Conservation (phyloP, 2,113 vertebrate species). For the Columbina picui region DNA sequence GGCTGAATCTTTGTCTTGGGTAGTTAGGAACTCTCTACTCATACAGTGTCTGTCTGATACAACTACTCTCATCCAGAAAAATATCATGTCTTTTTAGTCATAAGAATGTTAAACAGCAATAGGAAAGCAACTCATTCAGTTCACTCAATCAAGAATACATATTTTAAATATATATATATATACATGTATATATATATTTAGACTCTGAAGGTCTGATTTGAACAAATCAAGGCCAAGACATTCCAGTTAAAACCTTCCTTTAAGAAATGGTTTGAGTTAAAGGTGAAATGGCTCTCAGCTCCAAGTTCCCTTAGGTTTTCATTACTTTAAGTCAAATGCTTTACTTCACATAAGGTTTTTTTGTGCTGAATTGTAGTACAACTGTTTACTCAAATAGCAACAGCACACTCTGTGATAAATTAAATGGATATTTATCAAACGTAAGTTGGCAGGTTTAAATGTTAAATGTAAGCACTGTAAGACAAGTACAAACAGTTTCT, state of each 20-base stretch:
- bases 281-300: neutral
- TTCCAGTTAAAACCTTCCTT: neutral
- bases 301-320: neutral
- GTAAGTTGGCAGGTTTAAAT: constrained; percentile 19
- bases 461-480: neutral
- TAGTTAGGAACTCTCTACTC: neutral
- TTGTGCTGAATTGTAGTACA: neutral
- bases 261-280: neutral
- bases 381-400: constrained; percentile 43
- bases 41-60: neutral
- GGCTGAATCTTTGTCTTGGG: neutral
- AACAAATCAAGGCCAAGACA: neutral
- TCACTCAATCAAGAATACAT: neutral
- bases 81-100: neutral
- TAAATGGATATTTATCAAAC: constrained; percentile 31
- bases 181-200: neutral
- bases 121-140: neutral
- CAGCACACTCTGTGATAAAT: constrained; percentile 18
- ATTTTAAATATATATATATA: neutral
- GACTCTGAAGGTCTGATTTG: neutral
- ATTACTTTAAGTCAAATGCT: neutral
- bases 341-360: neutral
- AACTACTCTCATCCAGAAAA: neutral
- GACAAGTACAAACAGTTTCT: constrained; percentile 60
- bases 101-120: neutral